Conservation (phyloP, 1,140 invertebrate genomes). For the Zaprionus vittiger region DNA sequence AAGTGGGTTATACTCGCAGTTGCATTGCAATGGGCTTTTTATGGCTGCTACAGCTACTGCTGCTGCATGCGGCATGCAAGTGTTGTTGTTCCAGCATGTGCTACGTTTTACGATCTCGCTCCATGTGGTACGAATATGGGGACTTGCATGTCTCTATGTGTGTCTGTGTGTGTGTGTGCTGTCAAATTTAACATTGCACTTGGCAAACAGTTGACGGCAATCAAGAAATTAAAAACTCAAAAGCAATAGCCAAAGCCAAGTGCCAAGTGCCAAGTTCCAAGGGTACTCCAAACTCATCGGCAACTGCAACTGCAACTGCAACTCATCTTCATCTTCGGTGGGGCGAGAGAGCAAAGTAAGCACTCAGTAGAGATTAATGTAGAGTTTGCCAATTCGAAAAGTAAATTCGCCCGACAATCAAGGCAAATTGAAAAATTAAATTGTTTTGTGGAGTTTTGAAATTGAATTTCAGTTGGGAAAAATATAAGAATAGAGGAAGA, state of each 20-base stretch:
- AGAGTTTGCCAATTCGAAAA: background rate
- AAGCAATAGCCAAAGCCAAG: conserved; percentile 11
- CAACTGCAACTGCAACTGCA: conserved; percentile 17
- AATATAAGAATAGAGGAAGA: too few species aligned
- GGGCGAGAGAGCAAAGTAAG: background rate
- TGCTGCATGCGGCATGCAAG: conserved; percentile 21
- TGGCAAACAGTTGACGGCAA: conserved; percentile 55
- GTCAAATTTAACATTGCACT: conserved; percentile 71
- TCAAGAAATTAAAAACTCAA: conserved; percentile 44
- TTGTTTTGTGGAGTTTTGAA: too few species aligned
- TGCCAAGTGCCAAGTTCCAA: conserved; percentile 17
- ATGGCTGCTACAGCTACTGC: conserved; percentile 36
- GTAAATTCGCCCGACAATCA: background rate
- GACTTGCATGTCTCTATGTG: background rate
- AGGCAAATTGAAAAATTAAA: background rate
- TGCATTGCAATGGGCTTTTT: conserved; percentile 51
- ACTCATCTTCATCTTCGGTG: background rate
- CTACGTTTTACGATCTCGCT: conserved; percentile 27
- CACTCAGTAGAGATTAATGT: conserved; percentile 1
- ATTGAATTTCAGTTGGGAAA: too few species aligned
- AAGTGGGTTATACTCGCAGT: conserved; percentile 58
- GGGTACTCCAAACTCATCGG: conserved; percentile 9
- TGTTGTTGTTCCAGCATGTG: conserved; percentile 13
- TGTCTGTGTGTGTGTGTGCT: conserved; percentile 7
- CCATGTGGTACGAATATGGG: conserved; percentile 25